Conservation (phyloP, 2,113 vertebrate species). For the Brienomyrus longianalis region DNA sequence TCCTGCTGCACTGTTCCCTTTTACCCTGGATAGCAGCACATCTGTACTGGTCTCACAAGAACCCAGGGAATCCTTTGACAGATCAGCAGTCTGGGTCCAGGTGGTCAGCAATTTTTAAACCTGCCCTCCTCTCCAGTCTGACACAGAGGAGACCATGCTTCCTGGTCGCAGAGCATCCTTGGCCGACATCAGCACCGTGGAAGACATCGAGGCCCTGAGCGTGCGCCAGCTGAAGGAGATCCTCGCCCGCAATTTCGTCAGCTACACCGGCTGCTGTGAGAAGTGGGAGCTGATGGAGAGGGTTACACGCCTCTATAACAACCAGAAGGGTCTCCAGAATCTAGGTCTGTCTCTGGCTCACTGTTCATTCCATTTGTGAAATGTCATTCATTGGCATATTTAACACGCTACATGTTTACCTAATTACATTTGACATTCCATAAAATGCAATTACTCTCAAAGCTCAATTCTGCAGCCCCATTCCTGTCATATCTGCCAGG, state of each 20-base stretch:
- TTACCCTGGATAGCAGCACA: neutral
- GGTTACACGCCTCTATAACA: constrained; percentile 79
- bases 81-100: neutral
- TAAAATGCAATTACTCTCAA: neutral
- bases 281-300: constrained; percentile 97
- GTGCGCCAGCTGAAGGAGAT: constrained; percentile 95
- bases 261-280: constrained; percentile 97
- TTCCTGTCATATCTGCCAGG: neutral
- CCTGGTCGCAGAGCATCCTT: constrained; percentile 80
- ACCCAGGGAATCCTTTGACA: neutral
- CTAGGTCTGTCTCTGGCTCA: constrained; percentile 52
- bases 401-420: neutral
- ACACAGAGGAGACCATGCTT: constrained; percentile 70
- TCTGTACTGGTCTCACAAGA: neutral
- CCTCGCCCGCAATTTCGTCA: constrained; percentile 89
- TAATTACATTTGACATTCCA: neutral
- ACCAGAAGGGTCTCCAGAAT: constrained; percentile 75
- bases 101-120: neutral
- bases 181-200: constrained; percentile 67
- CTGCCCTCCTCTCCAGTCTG: constrained; percentile 54
- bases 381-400: neutral
- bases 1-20: neutral
- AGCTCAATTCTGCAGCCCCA: neutral
- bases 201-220: constrained; percentile 77
- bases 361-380: neutral